Evolutionary conservation across 92 coral and sea anemone species (phyloP).

Genomic region (Chrysogorgia sp.): DNA sequence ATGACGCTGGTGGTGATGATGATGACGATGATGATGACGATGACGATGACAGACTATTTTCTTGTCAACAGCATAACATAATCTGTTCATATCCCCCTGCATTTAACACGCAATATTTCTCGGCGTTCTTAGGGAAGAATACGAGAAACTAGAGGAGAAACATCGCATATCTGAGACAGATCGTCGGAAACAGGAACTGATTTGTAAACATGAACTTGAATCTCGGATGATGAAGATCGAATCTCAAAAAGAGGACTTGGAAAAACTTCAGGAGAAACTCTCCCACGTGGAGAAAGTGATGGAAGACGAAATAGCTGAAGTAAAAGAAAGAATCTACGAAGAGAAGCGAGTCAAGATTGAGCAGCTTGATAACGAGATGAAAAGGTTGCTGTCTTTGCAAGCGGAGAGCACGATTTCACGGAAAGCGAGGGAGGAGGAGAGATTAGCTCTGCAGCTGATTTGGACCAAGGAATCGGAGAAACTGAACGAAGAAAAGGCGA

Average conservation of each 20-base stretch:
- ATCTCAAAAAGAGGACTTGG: slow-evolving; percentile 72
- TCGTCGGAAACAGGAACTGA: slow-evolving; percentile 80
- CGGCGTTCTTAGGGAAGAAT: slow-evolving; percentile 15
- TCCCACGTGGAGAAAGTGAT: slow-evolving; percentile 73
- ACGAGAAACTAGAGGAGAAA: slow-evolving; percentile 74
- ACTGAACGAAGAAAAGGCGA: slow-evolving; percentile 65
- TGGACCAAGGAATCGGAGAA: slow-evolving; percentile 78
- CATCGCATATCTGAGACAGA: slow-evolving; percentile 82
- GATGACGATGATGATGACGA: too few species aligned
- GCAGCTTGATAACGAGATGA: slow-evolving; percentile 74
- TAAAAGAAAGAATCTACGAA: slow-evolving; percentile 70
- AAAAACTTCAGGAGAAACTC: slow-evolving; percentile 71
- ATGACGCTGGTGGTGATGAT: too few species aligned
- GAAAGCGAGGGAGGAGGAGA: slow-evolving; percentile 68
- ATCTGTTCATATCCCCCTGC: too few species aligned
- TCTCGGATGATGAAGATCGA: slow-evolving; percentile 74
- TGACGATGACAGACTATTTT: too few species aligned
- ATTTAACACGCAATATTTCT: not conserved
- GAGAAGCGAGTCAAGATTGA: slow-evolving; percentile 82
- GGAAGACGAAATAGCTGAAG: slow-evolving; percentile 75
- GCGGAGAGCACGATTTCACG: slow-evolving; percentile 72
- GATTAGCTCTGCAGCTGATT: slow-evolving; percentile 64
- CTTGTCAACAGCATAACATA: too few species aligned
- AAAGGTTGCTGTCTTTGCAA: slow-evolving; percentile 74
- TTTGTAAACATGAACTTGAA: slow-evolving; percentile 66